Evolutionary conservation across 2,113 vertebrate species (phyloP).

Genomic region (Phrynosoma blainvillii): DNA sequence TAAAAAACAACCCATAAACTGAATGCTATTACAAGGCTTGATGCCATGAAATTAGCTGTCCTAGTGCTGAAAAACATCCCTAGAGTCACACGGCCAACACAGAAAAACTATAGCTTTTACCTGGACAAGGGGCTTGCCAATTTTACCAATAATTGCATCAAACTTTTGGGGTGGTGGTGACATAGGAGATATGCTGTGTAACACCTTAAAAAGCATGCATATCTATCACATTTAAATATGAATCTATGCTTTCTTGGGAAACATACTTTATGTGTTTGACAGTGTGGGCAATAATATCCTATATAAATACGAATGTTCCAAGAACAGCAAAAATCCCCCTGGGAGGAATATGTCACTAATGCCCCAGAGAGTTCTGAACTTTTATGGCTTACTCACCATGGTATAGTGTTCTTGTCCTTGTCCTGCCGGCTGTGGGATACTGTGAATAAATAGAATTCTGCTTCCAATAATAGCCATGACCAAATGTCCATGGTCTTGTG

Average conservation of each 20-base stretch:
- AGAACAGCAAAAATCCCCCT: background rate
- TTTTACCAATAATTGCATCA: too few relatives aligned
- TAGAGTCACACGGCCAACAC: too few relatives aligned
- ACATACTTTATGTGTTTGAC: background rate
- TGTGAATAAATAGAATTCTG: slow-evolving; percentile 3
- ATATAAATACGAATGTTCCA: background rate
- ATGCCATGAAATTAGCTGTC: too few relatives aligned
- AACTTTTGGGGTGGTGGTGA: too few relatives aligned
- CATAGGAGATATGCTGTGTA: too few relatives aligned
- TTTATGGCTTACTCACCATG: background rate
- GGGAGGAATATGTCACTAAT: background rate
- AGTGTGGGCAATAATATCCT: background rate
- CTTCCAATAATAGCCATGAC: slow-evolving; percentile 24
- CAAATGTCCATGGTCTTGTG: background rate
- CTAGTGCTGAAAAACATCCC: too few relatives aligned
- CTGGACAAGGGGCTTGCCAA: too few relatives aligned
- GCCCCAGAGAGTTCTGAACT: background rate
- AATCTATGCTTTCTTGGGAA: background rate
- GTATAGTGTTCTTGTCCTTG: background rate
- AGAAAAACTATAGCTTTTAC: too few relatives aligned
- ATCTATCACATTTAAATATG: background rate
- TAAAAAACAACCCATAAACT: too few relatives aligned
- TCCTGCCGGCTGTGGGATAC: background rate
- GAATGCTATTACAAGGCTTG: too few relatives aligned
- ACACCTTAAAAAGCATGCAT: background rate